Percentiles rank a stretch among this genome's conserved stretches.
phyloP scores from a whole-genome alignment of 2,797 vertebrate genomes.

The Galaxias olidus region DNA sequence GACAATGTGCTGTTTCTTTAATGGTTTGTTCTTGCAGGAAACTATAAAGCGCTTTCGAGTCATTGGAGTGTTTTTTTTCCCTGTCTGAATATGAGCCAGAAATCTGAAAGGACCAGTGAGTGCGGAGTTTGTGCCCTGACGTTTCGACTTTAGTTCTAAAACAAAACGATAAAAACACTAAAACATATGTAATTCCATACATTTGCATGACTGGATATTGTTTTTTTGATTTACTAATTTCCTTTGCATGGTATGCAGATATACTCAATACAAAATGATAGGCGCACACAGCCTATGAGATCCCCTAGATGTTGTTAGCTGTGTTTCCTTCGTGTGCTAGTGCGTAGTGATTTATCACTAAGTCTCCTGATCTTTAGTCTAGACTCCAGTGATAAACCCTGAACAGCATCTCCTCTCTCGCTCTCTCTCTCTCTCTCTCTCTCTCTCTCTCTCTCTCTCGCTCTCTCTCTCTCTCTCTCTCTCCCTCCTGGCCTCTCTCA shows the following conservation, averaged over 20 bases:
- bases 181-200: no score
- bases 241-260: no score
- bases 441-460: neutral
- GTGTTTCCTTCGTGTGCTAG: neutral
- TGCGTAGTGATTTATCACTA: conserved; percentile 1
- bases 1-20: conserved; percentile 69
- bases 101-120: neutral
- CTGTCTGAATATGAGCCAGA: conserved; percentile 14
- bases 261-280: neutral
- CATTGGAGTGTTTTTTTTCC: conserved; percentile 41
- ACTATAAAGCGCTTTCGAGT: conserved; percentile 71
- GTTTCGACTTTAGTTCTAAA: no score
- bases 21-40: conserved; percentile 73
- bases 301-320: neutral
- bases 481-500: neutral
- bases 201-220: no score
- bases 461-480: no score
- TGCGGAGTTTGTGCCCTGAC: no score
- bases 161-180: no score
- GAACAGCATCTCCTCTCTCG: neutral
- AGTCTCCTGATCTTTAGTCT: conserved; percentile 15
- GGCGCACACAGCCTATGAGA: neutral
- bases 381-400: conserved; percentile 2
- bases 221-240: no score
- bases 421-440: neutral